Conservation (phyloP, 2,888 invertebrate genomes). For the Bimastos eiseni region DNA sequence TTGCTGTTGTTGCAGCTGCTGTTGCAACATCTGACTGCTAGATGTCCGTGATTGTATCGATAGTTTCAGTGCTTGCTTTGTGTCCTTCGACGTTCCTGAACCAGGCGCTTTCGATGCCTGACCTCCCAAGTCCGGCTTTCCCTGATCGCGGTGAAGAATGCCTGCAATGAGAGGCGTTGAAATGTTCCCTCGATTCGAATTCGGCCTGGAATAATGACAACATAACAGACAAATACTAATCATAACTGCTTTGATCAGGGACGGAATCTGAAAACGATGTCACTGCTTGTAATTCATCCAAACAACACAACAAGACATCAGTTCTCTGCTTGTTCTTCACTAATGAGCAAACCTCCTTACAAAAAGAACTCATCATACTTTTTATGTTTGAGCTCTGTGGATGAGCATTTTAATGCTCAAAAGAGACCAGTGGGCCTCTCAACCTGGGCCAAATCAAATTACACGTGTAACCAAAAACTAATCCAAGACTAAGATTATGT, state of each 20-base stretch:
- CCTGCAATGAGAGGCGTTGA: not conserved
- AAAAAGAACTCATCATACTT: no score
- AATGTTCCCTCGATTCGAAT: not conserved
- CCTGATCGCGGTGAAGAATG: constrained; percentile 14
- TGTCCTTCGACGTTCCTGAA: constrained; percentile 7
- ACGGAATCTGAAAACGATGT: not conserved
- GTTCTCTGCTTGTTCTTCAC: not conserved
- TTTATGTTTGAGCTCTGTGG: no score
- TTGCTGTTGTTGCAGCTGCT: constrained; percentile 15
- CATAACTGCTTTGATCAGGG: not conserved
- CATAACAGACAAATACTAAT: not conserved
- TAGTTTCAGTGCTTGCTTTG: constrained; percentile 18
- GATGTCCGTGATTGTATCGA: not conserved
- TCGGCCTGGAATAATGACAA: not conserved
- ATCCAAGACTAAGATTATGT: not conserved
- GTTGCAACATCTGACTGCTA: not conserved
- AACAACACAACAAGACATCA: not conserved
- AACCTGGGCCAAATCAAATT: not conserved
- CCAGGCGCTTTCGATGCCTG: not conserved
- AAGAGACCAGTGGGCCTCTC: not conserved
- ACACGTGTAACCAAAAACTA: not conserved
- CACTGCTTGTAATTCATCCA: no score
- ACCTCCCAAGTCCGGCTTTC: not conserved
- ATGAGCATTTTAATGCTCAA: no score
- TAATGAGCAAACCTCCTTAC: not conserved